Percentiles rank a stretch among this genome's conserved stretches.
phyloP scores from a whole-genome alignment of 2,888 invertebrate species.

The Argyra leucocephala region DNA sequence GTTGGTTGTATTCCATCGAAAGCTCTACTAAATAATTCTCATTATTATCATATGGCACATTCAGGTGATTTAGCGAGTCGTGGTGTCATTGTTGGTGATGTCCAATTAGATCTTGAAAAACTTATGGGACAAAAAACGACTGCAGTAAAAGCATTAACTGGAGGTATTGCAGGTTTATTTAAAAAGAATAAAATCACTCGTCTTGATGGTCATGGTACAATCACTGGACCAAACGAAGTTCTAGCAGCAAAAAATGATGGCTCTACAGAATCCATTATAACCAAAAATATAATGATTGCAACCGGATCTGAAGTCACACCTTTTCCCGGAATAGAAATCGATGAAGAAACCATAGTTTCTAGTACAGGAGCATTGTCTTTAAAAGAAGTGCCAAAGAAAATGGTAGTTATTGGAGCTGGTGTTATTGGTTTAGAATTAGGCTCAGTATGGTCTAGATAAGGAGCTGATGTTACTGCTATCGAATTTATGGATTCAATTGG shows the following conservation, averaged over 20 bases:
- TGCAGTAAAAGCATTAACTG: constrained; percentile 86
- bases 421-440: constrained; percentile 98
- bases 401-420: constrained; percentile 97
- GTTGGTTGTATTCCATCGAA: constrained; percentile 99
- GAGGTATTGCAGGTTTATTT: constrained; percentile 92
- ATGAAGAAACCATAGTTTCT: constrained; percentile 87
- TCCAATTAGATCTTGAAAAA: constrained; percentile 56
- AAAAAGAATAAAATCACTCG: constrained; percentile 89
- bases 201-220: constrained; percentile 79
- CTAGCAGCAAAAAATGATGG: constrained; percentile 75
- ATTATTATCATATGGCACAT: constrained; percentile 88
- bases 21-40: constrained; percentile 88
- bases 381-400: constrained; percentile 72
- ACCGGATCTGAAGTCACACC: constrained; percentile 98
- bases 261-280: constrained; percentile 64
- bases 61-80: constrained; percentile 74
- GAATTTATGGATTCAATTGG: constrained; percentile 89
- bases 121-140: constrained; percentile 81
- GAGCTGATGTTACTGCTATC: constrained; percentile 87
- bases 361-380: constrained; percentile 96
- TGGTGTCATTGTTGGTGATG: constrained; percentile 64
- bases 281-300: constrained; percentile 95
- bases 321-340: constrained; percentile 85
- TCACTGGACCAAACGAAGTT: constrained; percentile 82
- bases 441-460: constrained; percentile 89